Base-by-base conservation (phyloP, 2,888 invertebrate species). In the Noctua janthina region DNA sequence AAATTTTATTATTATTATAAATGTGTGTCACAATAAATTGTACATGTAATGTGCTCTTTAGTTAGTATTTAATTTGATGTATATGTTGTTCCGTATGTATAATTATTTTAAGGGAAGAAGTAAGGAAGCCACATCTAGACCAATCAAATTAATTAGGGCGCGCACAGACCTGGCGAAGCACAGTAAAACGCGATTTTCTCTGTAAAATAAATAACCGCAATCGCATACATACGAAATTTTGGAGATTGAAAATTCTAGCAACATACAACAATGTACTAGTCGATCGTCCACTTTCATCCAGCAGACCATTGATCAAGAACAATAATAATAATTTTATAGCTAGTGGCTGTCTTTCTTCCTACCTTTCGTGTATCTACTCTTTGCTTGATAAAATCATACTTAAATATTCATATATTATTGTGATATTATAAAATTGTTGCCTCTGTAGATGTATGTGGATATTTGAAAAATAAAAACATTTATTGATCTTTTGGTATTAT, bases 371-470 rank as follows among this genome's bases (percentile, higher is more conserved):
- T 54, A 1, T 49, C 6, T 43, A 51, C 20, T 71, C 2, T 79
- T 2, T 81, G 73, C 66, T 81, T 85, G 43, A 70, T 74, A 59
- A 66, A 66, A 70, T 59, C 69, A 49, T 85, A 54, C 6, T 51
- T 39, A 39, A 39, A 0, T 72, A 62, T 49, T 0, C 39, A 74
- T 85, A 51, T 64, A 64, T 46, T 6, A n/a, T 66, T 86, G 82
- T 83, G 82, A 83, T 83, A 70, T 85, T 70, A 70, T 82, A 72
- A 72, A 11, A 82, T 74, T 86, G 82, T 86, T 85, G 86, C 73
- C 64, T 83, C 35, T 80, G 68, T 64, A 59, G 35, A 59, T 70
- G 71, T 85, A 73, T 56, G 70, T 74, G 85, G n/a, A 69, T 62
- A 13, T 39, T 81, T 81, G n/a, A 51, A 70, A 39, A 81, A 82